Evolutionary conservation across 2,888 invertebrate genomes (phyloP), one percentile per base, ranked within the genome.

Genomic region (Patella ulyssiponensis): DNA sequence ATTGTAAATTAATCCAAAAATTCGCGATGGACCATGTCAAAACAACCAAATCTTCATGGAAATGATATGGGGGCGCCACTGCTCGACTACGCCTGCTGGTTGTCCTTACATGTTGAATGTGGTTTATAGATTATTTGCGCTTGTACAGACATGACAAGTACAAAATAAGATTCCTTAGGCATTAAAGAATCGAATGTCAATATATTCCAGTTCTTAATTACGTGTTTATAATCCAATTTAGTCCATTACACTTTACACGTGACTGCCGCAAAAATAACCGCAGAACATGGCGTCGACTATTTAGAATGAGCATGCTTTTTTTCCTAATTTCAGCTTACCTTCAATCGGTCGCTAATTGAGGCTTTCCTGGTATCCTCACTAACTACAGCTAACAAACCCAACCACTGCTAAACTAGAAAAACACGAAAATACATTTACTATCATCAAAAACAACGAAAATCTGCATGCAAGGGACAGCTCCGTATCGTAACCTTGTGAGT

Each of bases 61-160:
- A 64, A 64, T 23, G 23, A 23, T 20, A 23, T 64, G 64, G 64
- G 20, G 64, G 64, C 64, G 64, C 64, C 64, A 64, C 64, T 23
- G 64, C 64, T 64, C 64, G 64, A 64, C 64, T 64, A 64, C 64
- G 64, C 64, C 64, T 64, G 64, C 64, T 64, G 20, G 64, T 64
- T 64, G 64, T 23, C 20, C 20, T 23, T 23, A 23, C 23, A 20
- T 23, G 20, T 20, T 64, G 23, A 64, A 64, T 64, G 64, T 20
- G 15, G 20, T 12, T 23, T 23, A 64, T 64, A 20, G 20, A 20
- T 23, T 20, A 64, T 23, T 23, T 20, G 20, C 64, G 23, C 64
- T 64, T 64, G 64, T 64, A 23, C 14, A 5, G 20, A 64, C 64
- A 64, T 64, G 64, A 64, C 64, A 64, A 23, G 64, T 64, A 23